Evolutionary conservation across 2,797 vertebrate genomes (phyloP).

Genomic region (Pipistrellus nathusii): DNA sequence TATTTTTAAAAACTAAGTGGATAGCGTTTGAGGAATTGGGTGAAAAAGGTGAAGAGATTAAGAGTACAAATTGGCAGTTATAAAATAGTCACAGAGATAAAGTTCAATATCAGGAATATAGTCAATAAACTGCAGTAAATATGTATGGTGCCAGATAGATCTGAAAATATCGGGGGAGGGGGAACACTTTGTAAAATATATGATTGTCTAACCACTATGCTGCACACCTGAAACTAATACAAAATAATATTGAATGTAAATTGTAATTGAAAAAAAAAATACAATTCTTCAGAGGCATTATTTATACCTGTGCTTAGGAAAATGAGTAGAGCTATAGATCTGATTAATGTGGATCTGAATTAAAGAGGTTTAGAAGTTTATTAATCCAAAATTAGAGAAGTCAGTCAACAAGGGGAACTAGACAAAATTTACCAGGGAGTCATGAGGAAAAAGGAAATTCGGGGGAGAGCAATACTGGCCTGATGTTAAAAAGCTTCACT

Average conservation of each 20-base stretch:
- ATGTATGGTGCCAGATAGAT: background rate
- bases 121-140: background rate
- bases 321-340: constrained; percentile 27
- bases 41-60: background rate
- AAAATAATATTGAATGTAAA: background rate
- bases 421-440: background rate
- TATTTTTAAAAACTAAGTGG: constrained; percentile 46
- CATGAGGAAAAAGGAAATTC: background rate
- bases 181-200: background rate
- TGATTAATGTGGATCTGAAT: constrained; percentile 24
- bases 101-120: background rate
- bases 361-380: constrained; percentile 19
- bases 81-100: background rate
- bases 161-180: background rate
- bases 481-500: background rate
- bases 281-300: constrained; percentile 21
- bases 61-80: background rate
- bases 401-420: background rate
- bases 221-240: background rate
- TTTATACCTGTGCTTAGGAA: constrained; percentile 57
- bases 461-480: background rate
- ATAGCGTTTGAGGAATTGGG: background rate
- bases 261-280: constrained; percentile 9
- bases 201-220: background rate
- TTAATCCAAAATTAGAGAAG: constrained; percentile 22